Base-by-base conservation (phyloP, 2,113 vertebrate genomes). In the Mobula hypostoma region DNA sequence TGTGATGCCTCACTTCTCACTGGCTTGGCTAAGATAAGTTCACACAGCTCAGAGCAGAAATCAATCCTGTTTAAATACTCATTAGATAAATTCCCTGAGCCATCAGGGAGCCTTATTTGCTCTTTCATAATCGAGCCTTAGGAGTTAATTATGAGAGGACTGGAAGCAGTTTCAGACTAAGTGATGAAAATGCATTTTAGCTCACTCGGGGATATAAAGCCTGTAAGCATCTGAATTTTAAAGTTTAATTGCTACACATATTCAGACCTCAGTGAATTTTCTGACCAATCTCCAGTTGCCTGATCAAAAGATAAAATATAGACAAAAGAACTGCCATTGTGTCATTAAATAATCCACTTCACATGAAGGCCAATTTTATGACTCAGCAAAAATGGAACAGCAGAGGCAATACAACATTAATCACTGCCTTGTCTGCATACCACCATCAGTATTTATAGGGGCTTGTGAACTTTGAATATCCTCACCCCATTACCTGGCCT, bases 61-160 rank as follows among this genome's bases (percentile, higher is more conserved):
- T 87, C 83, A 87, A 87, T 66, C 61, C 29, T 90, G 85, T 90
- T 66, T 90, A 90, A 90, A 90, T 66, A 90, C 85, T 90, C 85
- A 90, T 90, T 90, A 66, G 85, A 90, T 90, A 90, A 90, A 90
- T 90, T 90, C n/a, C 61, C 85, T 19, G 61, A 66, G 85, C 61
- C 85, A 90, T 90, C 85, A 32, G 61, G 85, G n/a, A 90, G n/a
- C 85, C 85, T 90, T 66, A 90, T 90, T 90, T 90, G 85, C 61
- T 90, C 19, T 93, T 93, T 72, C 70, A 29, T 74, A 93, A 93
- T 56, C 40, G 66, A 72, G 68, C 40, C 40, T 93, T 56, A 7
- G 68, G 70, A 74, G 91, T 72, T 76, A 74, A 93, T 74, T 93
- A 72, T 4, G 24, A 76, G 66, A 74, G 17, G 36, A 21, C 48